A percentile compares a stretch with the other conserved stretches of the same genome.
These are phyloP conservation scores for Tiliacea aurago DNA, from an alignment of 2,888 invertebrate species.

Conservation along the genomic window DNA sequence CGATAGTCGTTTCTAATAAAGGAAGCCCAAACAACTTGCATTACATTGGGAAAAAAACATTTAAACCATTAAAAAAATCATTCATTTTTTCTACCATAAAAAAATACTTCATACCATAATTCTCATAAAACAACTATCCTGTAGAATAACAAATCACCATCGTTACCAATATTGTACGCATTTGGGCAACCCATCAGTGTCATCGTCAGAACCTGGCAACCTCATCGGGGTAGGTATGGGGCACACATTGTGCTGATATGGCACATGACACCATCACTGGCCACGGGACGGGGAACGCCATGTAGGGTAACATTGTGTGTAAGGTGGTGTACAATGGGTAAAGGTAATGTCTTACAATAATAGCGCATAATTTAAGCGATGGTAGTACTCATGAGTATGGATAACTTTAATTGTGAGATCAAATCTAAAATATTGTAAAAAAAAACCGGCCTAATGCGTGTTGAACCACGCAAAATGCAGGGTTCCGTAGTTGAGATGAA, in stretches of 20 bases:
- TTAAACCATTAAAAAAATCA: background rate
- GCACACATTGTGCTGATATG: slow-evolving; percentile 34
- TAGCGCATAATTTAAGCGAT: too few species aligned
- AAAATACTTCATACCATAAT: too few species aligned
- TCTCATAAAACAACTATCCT: background rate
- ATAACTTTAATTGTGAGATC: too few species aligned
- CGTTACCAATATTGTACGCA: background rate
- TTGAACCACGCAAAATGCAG: too few species aligned
- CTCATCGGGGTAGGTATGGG: slow-evolving; percentile 41
- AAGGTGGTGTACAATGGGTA: background rate
- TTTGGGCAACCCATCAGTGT: slow-evolving; percentile 6
- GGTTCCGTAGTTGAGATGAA: too few species aligned
- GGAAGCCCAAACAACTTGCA: background rate
- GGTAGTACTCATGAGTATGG: too few species aligned
- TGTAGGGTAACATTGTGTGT: background rate
- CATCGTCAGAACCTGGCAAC: slow-evolving; percentile 52
- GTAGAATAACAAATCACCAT: slow-evolving; percentile 7
- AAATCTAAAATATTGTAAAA: too few species aligned
- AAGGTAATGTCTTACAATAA: too few species aligned
- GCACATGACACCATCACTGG: slow-evolving; percentile 60
- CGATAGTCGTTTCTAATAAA: too few species aligned
- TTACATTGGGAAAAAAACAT: too few species aligned
- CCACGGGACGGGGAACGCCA: slow-evolving; percentile 18
- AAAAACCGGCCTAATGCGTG: too few species aligned
- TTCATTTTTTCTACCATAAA: too few species aligned